These are phyloP conservation scores for Disparrhopalites patrizii DNA, from an alignment of 2,888 invertebrate genomes.

Conservation along the genomic window DNA sequence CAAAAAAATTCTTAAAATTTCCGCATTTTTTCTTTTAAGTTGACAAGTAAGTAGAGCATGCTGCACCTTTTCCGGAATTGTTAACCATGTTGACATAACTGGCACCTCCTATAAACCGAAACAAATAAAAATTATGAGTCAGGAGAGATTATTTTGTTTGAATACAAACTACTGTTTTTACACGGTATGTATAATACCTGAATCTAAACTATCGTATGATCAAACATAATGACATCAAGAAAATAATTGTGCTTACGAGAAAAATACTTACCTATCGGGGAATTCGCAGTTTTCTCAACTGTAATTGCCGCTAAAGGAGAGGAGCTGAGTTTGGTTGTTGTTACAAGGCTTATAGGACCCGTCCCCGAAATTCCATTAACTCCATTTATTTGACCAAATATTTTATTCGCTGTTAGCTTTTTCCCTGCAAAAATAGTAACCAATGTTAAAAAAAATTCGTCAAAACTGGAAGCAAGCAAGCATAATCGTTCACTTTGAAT, in stretches of 20 bases:
- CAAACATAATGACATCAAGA: neutral
- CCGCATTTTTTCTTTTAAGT: neutral
- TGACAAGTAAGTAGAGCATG: too few relatives aligned
- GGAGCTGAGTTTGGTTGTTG: slow-evolving; percentile 47
- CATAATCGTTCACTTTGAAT: too few relatives aligned
- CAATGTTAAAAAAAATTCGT: neutral
- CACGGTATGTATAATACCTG: neutral
- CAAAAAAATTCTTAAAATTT: neutral
- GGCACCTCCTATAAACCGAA: slow-evolving; percentile 32
- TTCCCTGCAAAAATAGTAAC: slow-evolving; percentile 35
- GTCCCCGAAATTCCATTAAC: slow-evolving; percentile 45
- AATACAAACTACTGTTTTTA: neutral
- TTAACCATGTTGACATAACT: slow-evolving; percentile 43
- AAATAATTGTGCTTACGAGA: neutral
- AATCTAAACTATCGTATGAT: neutral
- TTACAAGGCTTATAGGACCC: slow-evolving; percentile 47
- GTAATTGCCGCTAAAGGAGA: slow-evolving; percentile 48
- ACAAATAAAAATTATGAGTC: slow-evolving; percentile 11
- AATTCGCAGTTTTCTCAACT: slow-evolving; percentile 47
- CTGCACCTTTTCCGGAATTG: slow-evolving; percentile 34
- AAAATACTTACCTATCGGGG: slow-evolving; percentile 43
- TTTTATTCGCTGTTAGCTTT: slow-evolving; percentile 38
- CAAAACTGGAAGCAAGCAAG: too few relatives aligned
- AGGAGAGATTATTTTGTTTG: too few relatives aligned
- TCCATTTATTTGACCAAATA: slow-evolving; percentile 47